Conservation (phyloP, 2,113 vertebrate species). For the Menidia beryllina region DNA sequence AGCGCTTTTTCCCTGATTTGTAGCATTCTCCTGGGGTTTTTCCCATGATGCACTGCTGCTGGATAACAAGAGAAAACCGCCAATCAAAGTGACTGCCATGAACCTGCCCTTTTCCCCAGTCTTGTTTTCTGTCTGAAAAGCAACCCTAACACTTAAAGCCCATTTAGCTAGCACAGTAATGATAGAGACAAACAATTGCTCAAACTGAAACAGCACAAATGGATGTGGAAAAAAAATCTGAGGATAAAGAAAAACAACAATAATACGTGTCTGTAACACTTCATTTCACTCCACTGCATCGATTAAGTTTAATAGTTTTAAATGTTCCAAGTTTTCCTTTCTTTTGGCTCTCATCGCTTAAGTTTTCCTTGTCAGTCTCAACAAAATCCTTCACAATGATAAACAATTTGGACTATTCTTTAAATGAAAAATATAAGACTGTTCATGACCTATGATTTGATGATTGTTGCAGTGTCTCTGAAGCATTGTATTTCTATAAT, state of each 20-base stretch:
- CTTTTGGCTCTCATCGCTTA: too few relatives aligned
- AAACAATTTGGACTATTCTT: too few relatives aligned
- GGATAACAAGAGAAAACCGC: constrained; percentile 73
- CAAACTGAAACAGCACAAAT: constrained; percentile 52
- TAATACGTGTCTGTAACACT: not conserved
- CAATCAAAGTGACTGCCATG: constrained; percentile 68
- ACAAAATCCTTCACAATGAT: too few relatives aligned
- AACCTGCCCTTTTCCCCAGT: constrained; percentile 35
- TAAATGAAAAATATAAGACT: too few relatives aligned
- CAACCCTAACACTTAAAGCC: constrained; percentile 48
- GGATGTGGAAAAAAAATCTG: constrained; percentile 13
- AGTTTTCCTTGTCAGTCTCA: too few relatives aligned
- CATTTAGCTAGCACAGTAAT: constrained; percentile 57
- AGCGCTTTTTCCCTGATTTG: constrained; percentile 1
- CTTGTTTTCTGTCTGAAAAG: constrained; percentile 59
- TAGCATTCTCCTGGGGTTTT: constrained; percentile 22
- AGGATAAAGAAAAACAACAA: constrained; percentile 22
- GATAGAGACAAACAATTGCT: constrained; percentile 48
- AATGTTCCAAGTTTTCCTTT: too few relatives aligned
- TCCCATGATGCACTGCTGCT: constrained; percentile 48
- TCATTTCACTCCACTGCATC: not conserved
- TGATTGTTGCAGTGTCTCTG: too few relatives aligned
- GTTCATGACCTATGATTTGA: too few relatives aligned
- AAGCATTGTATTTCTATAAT: too few relatives aligned
- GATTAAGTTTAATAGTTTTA: too few relatives aligned